A percentile compares a stretch with the other conserved stretches of the same genome.
These are phyloP conservation scores for Balaeniceps rex DNA, from an alignment of 2,113 vertebrate species.

Conservation along the genomic window DNA sequence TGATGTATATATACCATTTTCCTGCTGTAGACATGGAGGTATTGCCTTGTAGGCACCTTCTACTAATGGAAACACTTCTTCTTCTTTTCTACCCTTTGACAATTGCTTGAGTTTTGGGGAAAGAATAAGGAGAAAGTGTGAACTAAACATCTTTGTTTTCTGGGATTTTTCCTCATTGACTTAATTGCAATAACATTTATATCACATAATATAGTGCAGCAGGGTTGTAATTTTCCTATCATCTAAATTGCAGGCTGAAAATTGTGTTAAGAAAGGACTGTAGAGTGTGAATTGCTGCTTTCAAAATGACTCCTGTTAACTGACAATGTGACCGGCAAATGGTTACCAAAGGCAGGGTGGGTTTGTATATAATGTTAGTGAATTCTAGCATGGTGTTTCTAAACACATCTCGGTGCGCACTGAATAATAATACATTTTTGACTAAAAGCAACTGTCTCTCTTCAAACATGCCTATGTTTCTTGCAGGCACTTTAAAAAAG, in stretches of 20 bases:
- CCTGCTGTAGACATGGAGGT: not conserved
- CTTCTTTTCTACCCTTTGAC: not conserved
- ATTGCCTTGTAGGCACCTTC: not conserved
- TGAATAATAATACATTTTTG: conserved; percentile 22
- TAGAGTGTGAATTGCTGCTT: conserved; percentile 78
- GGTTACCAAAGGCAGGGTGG: conserved; percentile 40
- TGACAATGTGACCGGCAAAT: conserved; percentile 64
- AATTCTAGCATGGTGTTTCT: not conserved
- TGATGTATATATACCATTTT: rapidly evolving
- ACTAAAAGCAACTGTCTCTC: not conserved
- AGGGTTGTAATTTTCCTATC: conserved; percentile 86
- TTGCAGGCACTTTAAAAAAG: not conserved
- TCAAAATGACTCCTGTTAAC: conserved; percentile 73
- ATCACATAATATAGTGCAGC: conserved; percentile 73
- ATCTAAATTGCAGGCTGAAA: conserved; percentile 84
- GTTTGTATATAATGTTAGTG: not conserved
- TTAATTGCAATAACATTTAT: conserved; percentile 84
- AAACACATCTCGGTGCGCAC: not conserved
- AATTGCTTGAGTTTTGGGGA: not conserved
- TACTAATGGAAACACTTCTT: not conserved
- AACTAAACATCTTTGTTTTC: conserved; percentile 26
- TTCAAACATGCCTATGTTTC: not conserved
- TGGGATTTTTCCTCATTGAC: conserved; percentile 52
- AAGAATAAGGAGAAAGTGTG: not conserved
- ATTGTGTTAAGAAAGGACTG: conserved; percentile 72